phyloP scores from a whole-genome alignment of 2,113 vertebrate species.

The Lophochroa leadbeateri region DNA sequence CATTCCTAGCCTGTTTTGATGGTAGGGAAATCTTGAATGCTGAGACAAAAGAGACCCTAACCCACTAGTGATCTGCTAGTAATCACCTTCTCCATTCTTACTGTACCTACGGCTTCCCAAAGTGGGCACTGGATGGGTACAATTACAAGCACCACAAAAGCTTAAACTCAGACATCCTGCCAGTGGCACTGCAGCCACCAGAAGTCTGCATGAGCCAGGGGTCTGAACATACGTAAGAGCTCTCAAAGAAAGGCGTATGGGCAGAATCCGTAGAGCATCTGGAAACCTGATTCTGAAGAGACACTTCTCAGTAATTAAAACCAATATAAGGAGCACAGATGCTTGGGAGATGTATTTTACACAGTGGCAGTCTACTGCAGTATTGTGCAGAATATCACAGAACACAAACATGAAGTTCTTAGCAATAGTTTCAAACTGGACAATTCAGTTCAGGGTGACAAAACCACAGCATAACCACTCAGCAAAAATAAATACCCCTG shows the following conservation, averaged over 20 bases:
- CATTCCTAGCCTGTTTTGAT: background rate
- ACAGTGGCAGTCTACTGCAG: conserved; percentile 43
- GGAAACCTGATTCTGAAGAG: background rate
- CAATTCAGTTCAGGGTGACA: conserved; percentile 54
- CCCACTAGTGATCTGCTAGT: background rate
- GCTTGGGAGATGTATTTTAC: conserved; percentile 37
- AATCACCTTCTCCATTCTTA: background rate
- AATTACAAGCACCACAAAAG: background rate
- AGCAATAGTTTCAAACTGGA: conserved; percentile 38
- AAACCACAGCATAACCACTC: conserved; percentile 55
- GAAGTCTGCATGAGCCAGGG: background rate
- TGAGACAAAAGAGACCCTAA: background rate
- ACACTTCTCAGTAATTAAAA: background rate
- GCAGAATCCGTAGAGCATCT: background rate
- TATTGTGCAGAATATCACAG: conserved; percentile 29
- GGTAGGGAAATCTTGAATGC: background rate
- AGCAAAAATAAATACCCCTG: conserved; percentile 33
- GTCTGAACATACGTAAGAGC: background rate
- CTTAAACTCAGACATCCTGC: background rate
- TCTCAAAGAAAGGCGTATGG: background rate
- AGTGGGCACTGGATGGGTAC: background rate
- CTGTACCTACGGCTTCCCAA: background rate
- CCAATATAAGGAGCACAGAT: background rate
- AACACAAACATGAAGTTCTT: conserved; percentile 47
- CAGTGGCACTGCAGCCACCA: background rate